phyloP scores from a whole-genome alignment of 2,113 vertebrate species.

The Felis catus region DNA sequence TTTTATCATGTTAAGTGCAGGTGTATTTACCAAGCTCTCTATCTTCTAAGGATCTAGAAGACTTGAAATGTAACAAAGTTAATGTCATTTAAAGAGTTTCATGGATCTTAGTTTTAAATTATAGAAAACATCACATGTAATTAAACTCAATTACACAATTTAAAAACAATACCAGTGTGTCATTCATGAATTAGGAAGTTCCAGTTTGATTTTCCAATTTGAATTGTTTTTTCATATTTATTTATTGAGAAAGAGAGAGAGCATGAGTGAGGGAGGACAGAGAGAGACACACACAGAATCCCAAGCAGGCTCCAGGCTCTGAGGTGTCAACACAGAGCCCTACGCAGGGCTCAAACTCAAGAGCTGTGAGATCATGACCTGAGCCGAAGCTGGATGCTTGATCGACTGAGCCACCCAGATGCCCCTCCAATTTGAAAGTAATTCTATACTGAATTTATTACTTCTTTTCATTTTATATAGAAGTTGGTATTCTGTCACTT shows the following conservation, averaged over 20 bases:
- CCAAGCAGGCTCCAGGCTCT: no score
- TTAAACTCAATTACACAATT: neutral
- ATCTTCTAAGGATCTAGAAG: neutral
- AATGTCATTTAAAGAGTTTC: constrained; percentile 25
- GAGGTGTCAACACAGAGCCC: no score
- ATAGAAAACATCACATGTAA: neutral
- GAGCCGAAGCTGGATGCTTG: no score
- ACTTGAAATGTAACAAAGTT: constrained; percentile 6
- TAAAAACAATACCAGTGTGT: neutral
- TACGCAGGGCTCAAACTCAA: no score
- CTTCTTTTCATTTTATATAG: constrained; percentile 49
- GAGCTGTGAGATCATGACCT: no score
- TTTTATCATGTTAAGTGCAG: constrained; percentile 42
- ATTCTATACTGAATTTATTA: constrained; percentile 7
- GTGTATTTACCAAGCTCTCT: constrained; percentile 15
- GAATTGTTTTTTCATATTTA: neutral
- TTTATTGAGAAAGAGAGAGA: no score
- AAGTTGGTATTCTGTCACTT: constrained; percentile 34
- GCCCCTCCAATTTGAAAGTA: neutral
- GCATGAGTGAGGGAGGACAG: no score
- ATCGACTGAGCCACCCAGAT: no score
- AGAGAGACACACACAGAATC: no score
- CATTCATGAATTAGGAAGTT: constrained; percentile 48
- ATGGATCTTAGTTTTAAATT: constrained; percentile 16
- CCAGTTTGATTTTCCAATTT: constrained; percentile 7